A percentile compares a stretch with the other conserved stretches of the same genome.
These are phyloP conservation scores for Achroia grisella DNA, from an alignment of 1,140 invertebrate genomes.

Conservation along the genomic window DNA sequence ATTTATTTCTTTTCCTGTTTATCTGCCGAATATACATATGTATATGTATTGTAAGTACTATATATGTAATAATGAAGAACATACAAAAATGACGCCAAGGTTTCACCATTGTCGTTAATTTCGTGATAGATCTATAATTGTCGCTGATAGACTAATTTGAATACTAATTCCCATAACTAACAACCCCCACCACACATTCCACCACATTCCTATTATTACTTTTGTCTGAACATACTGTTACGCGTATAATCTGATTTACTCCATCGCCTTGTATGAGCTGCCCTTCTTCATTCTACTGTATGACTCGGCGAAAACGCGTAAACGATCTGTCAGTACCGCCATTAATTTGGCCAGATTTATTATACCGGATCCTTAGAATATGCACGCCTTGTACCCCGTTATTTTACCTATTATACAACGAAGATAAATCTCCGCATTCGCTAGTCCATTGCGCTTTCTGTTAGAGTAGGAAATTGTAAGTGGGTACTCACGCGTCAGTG, in stretches of 20 bases:
- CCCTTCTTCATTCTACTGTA: constrained; percentile 43
- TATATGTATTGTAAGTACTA: too few species aligned
- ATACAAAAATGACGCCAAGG: too few species aligned
- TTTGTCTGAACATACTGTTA: too few species aligned
- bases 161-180: too few species aligned
- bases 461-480: constrained; percentile 6
- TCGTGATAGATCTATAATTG: too few species aligned
- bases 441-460: constrained; percentile 35
- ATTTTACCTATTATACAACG: constrained; percentile 23
- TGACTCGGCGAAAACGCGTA: constrained; percentile 59
- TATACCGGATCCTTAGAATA: constrained; percentile 49
- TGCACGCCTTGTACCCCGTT: constrained; percentile 31
- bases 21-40: too few species aligned
- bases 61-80: too few species aligned
- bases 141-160: too few species aligned
- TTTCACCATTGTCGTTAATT: too few species aligned
- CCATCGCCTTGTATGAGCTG: constrained; percentile 4
- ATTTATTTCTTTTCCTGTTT: too few species aligned
- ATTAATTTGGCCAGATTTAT: constrained; percentile 68
- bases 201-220: too few species aligned
- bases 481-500: constrained; percentile 3
- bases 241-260: constrained; percentile 1
- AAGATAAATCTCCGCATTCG: constrained; percentile 30
- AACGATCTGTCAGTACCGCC: constrained; percentile 59
- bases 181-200: too few species aligned